Conservation (phyloP, 2,888 invertebrate genomes). For the Dryadula phaetusa region DNA sequence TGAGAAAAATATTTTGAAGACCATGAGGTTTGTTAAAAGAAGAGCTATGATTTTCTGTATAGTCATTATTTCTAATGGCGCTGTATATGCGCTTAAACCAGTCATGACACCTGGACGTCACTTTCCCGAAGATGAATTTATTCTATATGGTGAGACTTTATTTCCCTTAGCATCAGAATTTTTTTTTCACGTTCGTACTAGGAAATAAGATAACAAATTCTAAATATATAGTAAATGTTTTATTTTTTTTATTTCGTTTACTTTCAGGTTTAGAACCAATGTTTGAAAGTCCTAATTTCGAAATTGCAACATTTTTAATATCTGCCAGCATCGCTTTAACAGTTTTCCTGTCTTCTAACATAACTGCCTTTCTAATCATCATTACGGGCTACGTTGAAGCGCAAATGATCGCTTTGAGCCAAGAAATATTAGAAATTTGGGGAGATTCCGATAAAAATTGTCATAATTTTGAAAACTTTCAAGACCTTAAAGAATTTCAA, state of each 20-base stretch:
- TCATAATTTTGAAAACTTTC: background rate
- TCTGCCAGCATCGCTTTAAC: conserved; percentile 48
- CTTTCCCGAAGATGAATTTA: conserved; percentile 52
- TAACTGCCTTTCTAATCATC: conserved; percentile 58
- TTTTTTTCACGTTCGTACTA: no score
- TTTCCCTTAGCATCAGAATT: no score
- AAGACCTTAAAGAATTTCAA: background rate
- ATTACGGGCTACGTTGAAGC: conserved; percentile 54
- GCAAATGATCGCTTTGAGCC: conserved; percentile 55
- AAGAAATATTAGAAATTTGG: conserved; percentile 59
- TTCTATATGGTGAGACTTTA: conserved; percentile 55
- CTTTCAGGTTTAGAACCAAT: conserved; percentile 64
- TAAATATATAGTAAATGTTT: background rate
- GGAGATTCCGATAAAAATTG: conserved; percentile 49
- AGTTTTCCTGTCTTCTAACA: conserved; percentile 53
- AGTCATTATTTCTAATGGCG: conserved; percentile 10
- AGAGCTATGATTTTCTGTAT: conserved; percentile 31
- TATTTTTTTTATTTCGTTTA: background rate
- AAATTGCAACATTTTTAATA: conserved; percentile 53
- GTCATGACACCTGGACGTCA: conserved; percentile 56
- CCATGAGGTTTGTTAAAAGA: conserved; percentile 50
- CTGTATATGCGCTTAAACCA: conserved; percentile 11
- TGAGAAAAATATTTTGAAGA: conserved; percentile 50
- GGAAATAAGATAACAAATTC: no score
- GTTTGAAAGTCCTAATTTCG: conserved; percentile 61